Evolutionary conservation across 1,140 invertebrate genomes (phyloP), one percentile per base, ranked within the genome.

Genomic region (Melanaphis sacchari): DNA sequence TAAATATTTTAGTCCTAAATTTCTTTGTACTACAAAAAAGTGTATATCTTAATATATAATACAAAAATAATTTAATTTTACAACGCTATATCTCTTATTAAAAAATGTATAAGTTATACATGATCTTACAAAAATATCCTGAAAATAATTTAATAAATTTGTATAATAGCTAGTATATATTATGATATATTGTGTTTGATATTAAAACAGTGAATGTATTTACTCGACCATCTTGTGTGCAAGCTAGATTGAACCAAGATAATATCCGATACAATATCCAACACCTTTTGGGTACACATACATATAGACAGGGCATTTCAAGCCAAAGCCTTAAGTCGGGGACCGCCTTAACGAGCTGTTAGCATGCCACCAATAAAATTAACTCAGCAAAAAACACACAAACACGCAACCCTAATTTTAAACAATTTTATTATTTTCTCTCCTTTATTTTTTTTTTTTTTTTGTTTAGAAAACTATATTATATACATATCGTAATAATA

Each of bases 391-490:
- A 92, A 93, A 85, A 93, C 91, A 93, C 81, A 93, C 91, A 93
- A 92, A 92, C 91, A 93, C 91, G 91, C 91, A 85, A 93, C 91
- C 91, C 91, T 93, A 93, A 93, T 93, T 93, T 93, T 93, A 93
- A 93, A 93, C 91, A 93, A 93, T 93, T 93, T 93, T 93, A 93
- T 93, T 93, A 93, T 93, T 93, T 93, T 92, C 91, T 92, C 91
- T 92, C 91, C 40, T 81, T 93, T 38, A 36, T 84, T 92, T 49
- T 84, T 76, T 76, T 82, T n/a, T n/a, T n/a, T n/a, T 82, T 36
- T n/a, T 43, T 38, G 26, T 92, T 92, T 84, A 49, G 43, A 81
- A 49, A 84, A 84, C 91, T 76, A 81, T n/a, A 22, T 36, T 82
- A 84, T 9, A 82, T 81, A 24, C 66, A 36, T 46, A 91, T 66